Conservation (phyloP, 1,140 invertebrate species). For the Brachionus plicatilis region DNA sequence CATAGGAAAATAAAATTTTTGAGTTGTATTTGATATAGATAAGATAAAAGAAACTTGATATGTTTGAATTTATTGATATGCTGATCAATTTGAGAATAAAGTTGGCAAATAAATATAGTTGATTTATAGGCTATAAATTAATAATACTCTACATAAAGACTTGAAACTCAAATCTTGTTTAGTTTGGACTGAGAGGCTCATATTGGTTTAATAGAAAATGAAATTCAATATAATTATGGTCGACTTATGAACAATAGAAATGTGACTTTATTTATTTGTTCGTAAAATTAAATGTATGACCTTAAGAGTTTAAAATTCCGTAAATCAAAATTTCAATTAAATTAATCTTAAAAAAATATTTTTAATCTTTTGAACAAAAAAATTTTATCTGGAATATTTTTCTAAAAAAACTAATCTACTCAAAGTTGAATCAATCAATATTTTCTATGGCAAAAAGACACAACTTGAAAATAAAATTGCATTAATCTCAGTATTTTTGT, state of each 20-base stretch:
- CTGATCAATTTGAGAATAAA: neutral
- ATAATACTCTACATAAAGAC: neutral
- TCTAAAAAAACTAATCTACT: neutral
- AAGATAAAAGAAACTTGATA: neutral
- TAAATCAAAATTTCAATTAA: neutral
- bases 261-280: neutral
- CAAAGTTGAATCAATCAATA: neutral
- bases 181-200: neutral
- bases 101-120: neutral
- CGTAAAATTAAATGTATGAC: neutral
- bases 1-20: neutral
- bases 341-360: neutral
- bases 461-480: neutral
- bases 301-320: neutral
- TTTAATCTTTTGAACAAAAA: neutral
- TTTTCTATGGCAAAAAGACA: neutral
- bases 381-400: neutral
- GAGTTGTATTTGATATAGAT: neutral
- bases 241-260: neutral
- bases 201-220: neutral
- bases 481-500: neutral
- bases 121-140: neutral
- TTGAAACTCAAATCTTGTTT: neutral
- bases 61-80: neutral
- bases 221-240: neutral